Percentiles rank a stretch among this genome's conserved stretches.
phyloP scores from a whole-genome alignment of 2,888 invertebrate species.

The Nemotelus pantherinus region DNA sequence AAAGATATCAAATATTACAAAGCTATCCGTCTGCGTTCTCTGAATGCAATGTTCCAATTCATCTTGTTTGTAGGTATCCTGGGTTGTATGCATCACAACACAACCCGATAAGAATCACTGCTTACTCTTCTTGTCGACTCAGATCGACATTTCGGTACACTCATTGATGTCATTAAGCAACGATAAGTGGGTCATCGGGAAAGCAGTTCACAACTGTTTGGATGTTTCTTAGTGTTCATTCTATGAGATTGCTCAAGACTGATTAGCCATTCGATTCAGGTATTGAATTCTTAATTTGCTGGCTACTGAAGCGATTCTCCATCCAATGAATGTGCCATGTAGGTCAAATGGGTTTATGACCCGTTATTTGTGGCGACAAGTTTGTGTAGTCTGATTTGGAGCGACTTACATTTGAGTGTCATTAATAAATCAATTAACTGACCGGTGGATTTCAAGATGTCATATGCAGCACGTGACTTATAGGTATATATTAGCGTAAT shows the following conservation, averaged over 20 bases:
- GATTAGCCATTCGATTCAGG: slow-evolving; percentile 17
- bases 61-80: background rate
- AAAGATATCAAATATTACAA: slow-evolving; percentile 15
- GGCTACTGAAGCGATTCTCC: background rate
- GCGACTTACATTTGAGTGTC: slow-evolving; percentile 1
- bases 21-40: background rate
- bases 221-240: background rate
- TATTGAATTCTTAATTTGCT: background rate
- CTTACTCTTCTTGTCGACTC: background rate
- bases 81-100: too few relatives aligned
- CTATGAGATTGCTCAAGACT: slow-evolving; percentile 1
- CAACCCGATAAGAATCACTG: too few relatives aligned
- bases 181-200: too few relatives aligned
- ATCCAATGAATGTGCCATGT: slow-evolving; percentile 10
- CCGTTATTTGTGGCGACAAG: slow-evolving; percentile 23
- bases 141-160: too few relatives aligned
- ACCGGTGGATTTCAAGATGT: background rate
- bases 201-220: too few relatives aligned
- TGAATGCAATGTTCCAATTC: slow-evolving; percentile 22
- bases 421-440: slow-evolving; percentile 15
- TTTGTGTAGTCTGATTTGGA: background rate
- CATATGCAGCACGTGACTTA: background rate
- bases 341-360: slow-evolving; percentile 2
- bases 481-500: background rate
- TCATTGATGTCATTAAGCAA: too few relatives aligned